Evolutionary conservation across 2,888 invertebrate genomes (phyloP).

Genomic region (Teleogryllus oceanicus): DNA sequence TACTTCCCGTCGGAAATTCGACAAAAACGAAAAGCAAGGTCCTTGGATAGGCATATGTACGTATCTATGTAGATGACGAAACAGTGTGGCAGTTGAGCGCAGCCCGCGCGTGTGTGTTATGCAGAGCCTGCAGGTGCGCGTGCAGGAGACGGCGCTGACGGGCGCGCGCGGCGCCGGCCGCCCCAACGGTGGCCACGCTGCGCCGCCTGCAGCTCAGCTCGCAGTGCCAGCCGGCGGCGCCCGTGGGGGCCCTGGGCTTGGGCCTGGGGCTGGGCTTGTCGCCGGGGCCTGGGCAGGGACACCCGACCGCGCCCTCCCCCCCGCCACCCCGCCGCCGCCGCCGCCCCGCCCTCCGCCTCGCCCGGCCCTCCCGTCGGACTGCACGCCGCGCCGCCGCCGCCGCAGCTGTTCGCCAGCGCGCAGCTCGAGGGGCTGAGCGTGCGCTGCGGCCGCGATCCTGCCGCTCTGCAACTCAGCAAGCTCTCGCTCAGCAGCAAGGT

Average conservation of each 20-base stretch:
- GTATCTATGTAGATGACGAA: neutral
- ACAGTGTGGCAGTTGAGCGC: neutral
- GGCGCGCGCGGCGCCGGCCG: slow-evolving; percentile 63
- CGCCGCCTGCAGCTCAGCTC: slow-evolving; percentile 58
- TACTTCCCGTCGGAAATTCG: too few relatives aligned
- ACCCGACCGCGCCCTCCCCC: neutral
- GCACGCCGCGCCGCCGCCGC: neutral
- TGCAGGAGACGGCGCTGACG: slow-evolving; percentile 67
- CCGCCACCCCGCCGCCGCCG: neutral
- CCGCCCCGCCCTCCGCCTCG: neutral
- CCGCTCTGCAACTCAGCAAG: neutral
- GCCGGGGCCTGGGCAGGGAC: neutral
- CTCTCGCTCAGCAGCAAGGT: neutral
- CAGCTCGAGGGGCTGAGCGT: slow-evolving; percentile 27
- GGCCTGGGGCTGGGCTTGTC: neutral
- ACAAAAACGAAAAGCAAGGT: neutral
- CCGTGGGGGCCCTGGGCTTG: neutral
- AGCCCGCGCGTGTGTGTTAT: slow-evolving; percentile 41
- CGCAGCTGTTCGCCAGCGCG: slow-evolving; percentile 39
- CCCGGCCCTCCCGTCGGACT: neutral
- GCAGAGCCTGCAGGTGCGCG: slow-evolving; percentile 68
- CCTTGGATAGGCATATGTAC: neutral
- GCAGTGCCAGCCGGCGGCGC: slow-evolving; percentile 33
- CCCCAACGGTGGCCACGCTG: slow-evolving; percentile 64
- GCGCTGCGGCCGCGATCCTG: neutral